phyloP scores from a whole-genome alignment of 1,140 invertebrate genomes.

The Parasteatoda tepidariorum region DNA sequence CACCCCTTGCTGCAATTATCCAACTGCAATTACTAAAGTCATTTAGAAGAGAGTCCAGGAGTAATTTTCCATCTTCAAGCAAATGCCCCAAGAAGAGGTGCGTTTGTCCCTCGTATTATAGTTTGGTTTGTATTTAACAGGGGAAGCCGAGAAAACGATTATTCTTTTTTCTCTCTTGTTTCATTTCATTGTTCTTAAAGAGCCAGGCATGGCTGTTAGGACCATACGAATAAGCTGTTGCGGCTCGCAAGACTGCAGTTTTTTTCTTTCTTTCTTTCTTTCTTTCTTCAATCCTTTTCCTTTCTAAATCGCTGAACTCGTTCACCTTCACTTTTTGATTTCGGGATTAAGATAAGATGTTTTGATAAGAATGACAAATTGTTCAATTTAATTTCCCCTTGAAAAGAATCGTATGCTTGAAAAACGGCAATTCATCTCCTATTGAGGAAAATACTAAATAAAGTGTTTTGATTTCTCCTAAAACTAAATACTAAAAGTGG shows the following conservation, averaged over 20 bases:
- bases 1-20: conserved; percentile 53
- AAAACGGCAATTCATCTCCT: too few species aligned
- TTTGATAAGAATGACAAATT: neutral
- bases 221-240: neutral
- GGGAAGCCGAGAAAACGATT: neutral
- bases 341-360: neutral
- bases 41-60: neutral
- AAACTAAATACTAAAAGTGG: too few species aligned
- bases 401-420: too few species aligned
- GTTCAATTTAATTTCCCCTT: neutral
- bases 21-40: conserved; percentile 29
- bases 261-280: neutral
- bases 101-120: conserved; percentile 14
- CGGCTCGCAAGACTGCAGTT: neutral
- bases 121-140: neutral
- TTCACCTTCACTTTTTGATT: too few species aligned
- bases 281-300: neutral
- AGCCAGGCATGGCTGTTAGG: neutral
- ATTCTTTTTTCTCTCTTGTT: neutral
- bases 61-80: neutral
- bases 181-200: neutral
- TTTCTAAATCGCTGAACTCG: too few species aligned
- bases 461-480: too few species aligned
- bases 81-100: conserved; percentile 14
- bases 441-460: too few species aligned